Evolutionary conservation across 2,888 invertebrate genomes (phyloP).

Genomic region (Anorthoa munda): DNA sequence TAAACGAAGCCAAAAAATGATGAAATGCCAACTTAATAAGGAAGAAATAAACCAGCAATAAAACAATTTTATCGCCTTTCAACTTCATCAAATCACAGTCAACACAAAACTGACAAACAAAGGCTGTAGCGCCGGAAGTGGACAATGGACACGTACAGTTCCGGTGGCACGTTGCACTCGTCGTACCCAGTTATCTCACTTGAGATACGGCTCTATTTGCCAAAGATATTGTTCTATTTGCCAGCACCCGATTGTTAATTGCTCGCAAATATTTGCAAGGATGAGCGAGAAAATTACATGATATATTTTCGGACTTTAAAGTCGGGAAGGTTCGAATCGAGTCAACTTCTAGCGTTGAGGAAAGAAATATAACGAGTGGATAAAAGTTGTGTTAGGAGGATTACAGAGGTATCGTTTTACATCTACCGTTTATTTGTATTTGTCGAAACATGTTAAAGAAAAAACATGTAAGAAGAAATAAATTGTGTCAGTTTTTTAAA

Average conservation of each 20-base stretch:
- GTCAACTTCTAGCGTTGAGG: background rate
- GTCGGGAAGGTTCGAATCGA: background rate
- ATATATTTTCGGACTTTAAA: conserved; percentile 35
- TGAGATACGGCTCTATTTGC: conserved; percentile 58
- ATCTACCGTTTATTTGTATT: background rate
- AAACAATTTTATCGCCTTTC: conserved; percentile 28
- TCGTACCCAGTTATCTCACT: conserved; percentile 56
- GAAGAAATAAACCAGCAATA: conserved; percentile 12
- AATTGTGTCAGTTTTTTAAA: no score
- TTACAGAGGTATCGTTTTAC: background rate
- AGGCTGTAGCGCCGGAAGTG: conserved; percentile 41
- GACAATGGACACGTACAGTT: conserved; percentile 61
- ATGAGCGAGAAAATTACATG: conserved; percentile 24
- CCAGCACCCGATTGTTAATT: conserved; percentile 55
- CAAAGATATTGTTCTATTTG: conserved; percentile 63
- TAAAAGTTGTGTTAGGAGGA: background rate
- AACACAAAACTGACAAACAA: conserved; percentile 45
- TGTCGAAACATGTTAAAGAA: background rate
- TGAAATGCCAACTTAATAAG: conserved; percentile 13
- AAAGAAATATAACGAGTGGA: background rate
- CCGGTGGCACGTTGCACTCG: conserved; percentile 53
- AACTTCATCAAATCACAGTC: conserved; percentile 32
- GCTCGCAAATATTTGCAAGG: conserved; percentile 49
- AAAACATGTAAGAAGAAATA: background rate
- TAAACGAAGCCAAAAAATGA: background rate